These are phyloP conservation scores for Poeciliopsis turrubarensis DNA, from an alignment of 2,113 vertebrate genomes.

Conservation along the genomic window DNA sequence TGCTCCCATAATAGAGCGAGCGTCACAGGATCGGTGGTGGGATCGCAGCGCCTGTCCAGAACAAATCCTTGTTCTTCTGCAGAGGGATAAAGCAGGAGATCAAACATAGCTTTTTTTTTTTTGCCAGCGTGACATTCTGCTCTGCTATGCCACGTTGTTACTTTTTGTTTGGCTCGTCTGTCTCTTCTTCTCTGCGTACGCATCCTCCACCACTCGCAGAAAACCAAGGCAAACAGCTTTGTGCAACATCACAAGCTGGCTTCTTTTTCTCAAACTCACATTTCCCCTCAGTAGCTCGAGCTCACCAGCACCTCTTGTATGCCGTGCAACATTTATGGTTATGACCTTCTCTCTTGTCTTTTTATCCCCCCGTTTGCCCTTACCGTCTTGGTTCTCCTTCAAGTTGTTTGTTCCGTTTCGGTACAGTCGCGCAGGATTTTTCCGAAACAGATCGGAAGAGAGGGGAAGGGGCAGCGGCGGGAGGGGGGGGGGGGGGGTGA, in stretches of 20 bases:
- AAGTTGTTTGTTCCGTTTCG: constrained; percentile 21
- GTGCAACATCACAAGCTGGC: constrained; percentile 10
- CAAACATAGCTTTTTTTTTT: constrained; percentile 15
- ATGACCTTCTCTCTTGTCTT: neutral
- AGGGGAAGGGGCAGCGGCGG: neutral
- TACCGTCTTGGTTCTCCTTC: constrained; percentile 15
- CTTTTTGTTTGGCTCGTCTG: constrained; percentile 36
- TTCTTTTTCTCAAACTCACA: neutral
- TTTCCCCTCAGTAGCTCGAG: neutral
- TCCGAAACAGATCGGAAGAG: constrained; percentile 35
- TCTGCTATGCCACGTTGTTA: constrained; percentile 44
- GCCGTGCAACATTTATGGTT: neutral
- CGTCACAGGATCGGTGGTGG: constrained; percentile 21
- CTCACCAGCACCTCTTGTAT: constrained; percentile 4
- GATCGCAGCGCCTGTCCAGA: constrained; percentile 15
- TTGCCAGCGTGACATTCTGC: constrained; percentile 6
- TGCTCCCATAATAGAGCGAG: constrained; percentile 36
- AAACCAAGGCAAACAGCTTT: constrained; percentile 1
- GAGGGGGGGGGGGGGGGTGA: constrained; percentile 27
- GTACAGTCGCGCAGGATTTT: constrained; percentile 29
- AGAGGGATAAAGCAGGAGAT: constrained; percentile 26
- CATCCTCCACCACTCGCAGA: neutral
- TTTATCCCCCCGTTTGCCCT: neutral
- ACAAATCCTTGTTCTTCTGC: neutral
- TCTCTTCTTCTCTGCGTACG: constrained; percentile 21